phyloP scores from a whole-genome alignment of 2,797 vertebrate species.

The Taeniopygia guttata region DNA sequence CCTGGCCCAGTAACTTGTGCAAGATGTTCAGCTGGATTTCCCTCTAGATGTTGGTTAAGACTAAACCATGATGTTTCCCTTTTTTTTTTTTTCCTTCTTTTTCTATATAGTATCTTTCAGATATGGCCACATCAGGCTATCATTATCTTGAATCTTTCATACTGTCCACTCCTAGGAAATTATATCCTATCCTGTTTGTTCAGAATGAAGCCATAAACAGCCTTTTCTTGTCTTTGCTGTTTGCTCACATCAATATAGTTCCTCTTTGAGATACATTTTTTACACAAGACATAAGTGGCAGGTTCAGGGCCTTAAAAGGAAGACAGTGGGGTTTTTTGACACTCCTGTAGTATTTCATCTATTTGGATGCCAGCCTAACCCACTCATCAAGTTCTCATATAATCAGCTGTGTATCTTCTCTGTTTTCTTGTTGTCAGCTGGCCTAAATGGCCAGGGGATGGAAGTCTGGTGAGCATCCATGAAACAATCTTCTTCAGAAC shows the following conservation, averaged over 20 bases:
- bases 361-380: background rate
- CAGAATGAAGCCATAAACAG: background rate
- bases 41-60: background rate
- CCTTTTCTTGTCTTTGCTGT: background rate
- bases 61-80: background rate
- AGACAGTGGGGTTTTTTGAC: background rate
- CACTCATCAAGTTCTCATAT: background rate
- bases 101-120: background rate
- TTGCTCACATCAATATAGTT: background rate
- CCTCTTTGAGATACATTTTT: background rate
- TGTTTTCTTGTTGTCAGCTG: background rate
- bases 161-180: background rate
- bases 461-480: background rate
- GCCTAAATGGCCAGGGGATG: background rate
- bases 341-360: background rate
- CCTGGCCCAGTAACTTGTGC: background rate
- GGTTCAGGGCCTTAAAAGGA: background rate
- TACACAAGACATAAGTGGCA: background rate
- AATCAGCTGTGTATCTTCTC: background rate
- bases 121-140: background rate
- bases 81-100: accelerated
- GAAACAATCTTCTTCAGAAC: background rate
- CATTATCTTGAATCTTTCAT: background rate
- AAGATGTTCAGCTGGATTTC: background rate
- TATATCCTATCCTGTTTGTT: background rate